Conservation (phyloP, 1,140 invertebrate genomes). For the Linepithema humile region DNA sequence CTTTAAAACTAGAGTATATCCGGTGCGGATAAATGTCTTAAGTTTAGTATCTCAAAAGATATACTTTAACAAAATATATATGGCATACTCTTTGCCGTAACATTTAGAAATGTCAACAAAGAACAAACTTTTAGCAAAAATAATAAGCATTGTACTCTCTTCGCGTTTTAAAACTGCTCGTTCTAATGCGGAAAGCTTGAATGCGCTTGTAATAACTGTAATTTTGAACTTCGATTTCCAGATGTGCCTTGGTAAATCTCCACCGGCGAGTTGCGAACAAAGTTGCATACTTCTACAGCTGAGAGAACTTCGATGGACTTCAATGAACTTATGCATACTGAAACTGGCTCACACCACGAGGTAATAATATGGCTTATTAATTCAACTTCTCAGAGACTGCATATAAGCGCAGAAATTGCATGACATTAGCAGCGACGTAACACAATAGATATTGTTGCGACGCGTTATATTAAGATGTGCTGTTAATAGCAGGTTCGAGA, state of each 20-base stretch:
- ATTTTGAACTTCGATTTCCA: background rate
- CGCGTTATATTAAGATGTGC: background rate
- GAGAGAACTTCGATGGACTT: background rate
- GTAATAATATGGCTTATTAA: slow-evolving; percentile 1
- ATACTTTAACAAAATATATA: too few species aligned
- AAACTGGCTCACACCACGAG: background rate
- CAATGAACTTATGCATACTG: slow-evolving; percentile 14
- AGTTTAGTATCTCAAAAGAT: too few species aligned
- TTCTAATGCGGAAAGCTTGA: background rate
- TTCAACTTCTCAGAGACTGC: background rate
- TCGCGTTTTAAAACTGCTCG: background rate
- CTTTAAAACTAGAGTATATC: background rate
- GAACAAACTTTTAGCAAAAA: background rate
- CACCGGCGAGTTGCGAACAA: background rate
- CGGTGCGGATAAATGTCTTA: too few species aligned
- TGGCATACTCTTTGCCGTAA: too few species aligned
- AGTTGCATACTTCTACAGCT: background rate
- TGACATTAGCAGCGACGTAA: background rate
- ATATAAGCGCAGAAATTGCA: background rate
- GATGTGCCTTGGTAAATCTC: background rate
- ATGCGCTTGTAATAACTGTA: background rate
- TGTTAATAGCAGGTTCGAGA: too few species aligned
- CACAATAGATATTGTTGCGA: background rate
- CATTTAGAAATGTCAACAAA: background rate
- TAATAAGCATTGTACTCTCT: background rate